Evolutionary conservation across 1,140 invertebrate genomes (phyloP).

Genomic region (Cherax destructor): DNA sequence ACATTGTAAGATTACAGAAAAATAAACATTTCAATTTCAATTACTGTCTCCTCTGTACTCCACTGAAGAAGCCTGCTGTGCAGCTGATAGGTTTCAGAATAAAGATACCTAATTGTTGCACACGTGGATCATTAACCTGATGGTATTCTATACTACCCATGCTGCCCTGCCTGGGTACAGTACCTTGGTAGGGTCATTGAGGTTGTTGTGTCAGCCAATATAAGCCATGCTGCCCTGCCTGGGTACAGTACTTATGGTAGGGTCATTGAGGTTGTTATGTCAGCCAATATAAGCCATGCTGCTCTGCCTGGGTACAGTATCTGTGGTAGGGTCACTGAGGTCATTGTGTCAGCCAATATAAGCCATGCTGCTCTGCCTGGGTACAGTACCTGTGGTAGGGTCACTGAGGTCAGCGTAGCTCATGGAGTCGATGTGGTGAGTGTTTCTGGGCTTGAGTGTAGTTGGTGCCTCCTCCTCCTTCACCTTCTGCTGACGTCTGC

Average conservation of each 20-base stretch:
- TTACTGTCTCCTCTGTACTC: too few species aligned
- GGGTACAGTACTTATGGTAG: slow-evolving; percentile 28
- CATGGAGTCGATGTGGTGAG: slow-evolving; percentile 2
- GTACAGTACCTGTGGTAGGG: slow-evolving; percentile 39
- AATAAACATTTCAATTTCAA: too few species aligned
- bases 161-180: background rate
- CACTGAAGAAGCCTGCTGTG: too few species aligned
- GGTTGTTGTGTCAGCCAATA: background rate
- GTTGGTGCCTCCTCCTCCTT: background rate
- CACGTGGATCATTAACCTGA: too few species aligned
- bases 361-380: too few species aligned
- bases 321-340: slow-evolving; percentile 52
- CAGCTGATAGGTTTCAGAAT: too few species aligned
- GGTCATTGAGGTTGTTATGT: slow-evolving; percentile 48
- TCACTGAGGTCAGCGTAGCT: slow-evolving; percentile 42
- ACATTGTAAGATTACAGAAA: too few species aligned
- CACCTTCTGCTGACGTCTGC: slow-evolving; percentile 32
- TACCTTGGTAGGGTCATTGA: slow-evolving; percentile 52
- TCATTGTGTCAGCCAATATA: too few species aligned
- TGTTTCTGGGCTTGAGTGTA: slow-evolving; percentile 1
- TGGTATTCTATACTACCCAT: too few species aligned
- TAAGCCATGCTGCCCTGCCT: background rate
- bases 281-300: too few species aligned
- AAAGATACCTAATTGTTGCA: too few species aligned
- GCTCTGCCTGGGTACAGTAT: background rate